Conservation (phyloP, 2,888 invertebrate genomes). For the Icerya purchasi region DNA sequence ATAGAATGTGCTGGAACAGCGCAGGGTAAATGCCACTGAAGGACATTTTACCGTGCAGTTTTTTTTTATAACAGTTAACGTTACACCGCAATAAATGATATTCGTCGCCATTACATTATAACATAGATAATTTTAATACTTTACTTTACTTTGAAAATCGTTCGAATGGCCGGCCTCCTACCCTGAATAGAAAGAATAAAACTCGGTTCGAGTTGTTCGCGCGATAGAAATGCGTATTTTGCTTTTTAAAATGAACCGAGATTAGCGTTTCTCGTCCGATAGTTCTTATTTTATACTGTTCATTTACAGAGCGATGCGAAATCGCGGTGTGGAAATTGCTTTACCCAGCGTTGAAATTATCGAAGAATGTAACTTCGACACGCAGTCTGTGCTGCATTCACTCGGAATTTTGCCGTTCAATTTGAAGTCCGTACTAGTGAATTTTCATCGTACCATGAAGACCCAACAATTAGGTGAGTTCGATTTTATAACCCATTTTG, state of each 20-base stretch:
- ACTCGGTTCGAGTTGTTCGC: no score
- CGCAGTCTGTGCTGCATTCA: slow-evolving; percentile 13
- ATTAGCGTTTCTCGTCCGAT: no score
- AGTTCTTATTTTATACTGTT: no score
- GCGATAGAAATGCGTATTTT: not conserved
- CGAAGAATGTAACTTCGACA: slow-evolving; percentile 7
- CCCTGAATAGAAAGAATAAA: no score
- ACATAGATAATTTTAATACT: not conserved
- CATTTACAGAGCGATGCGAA: slow-evolving; percentile 72
- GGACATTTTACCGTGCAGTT: no score
- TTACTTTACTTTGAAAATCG: not conserved
- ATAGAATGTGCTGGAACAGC: no score
- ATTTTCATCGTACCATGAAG: not conserved
- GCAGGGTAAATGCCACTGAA: no score
- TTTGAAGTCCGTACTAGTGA: not conserved
- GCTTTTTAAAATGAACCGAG: not conserved
- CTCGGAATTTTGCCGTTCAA: not conserved
- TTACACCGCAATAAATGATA: not conserved
- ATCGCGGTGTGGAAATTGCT: slow-evolving; percentile 83
- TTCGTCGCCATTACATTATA: not conserved
- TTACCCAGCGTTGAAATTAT: slow-evolving; percentile 24
- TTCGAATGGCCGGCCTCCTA: no score
- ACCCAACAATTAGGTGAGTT: no score
- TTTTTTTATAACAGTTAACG: not conserved
- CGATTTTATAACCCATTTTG: no score